These are phyloP conservation scores for Potamilus streckersoni DNA, from an alignment of 1,140 invertebrate species.

Conservation along the genomic window DNA sequence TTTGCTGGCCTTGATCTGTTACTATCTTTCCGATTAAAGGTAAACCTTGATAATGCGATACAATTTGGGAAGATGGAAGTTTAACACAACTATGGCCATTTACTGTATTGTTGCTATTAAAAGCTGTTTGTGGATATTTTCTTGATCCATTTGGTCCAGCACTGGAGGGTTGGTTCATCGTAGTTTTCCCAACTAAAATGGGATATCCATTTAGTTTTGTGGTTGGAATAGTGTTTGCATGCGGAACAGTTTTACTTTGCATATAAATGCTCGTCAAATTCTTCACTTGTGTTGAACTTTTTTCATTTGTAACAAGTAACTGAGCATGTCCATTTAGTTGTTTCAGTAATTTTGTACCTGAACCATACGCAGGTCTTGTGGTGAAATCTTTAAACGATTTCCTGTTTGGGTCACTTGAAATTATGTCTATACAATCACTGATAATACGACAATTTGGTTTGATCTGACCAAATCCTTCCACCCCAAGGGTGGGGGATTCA, in stretches of 20 bases:
- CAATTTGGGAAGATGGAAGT: conserved; percentile 1
- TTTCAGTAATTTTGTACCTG: not conserved
- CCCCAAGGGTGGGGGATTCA: conserved; percentile 7
- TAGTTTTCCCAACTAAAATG: conserved; percentile 16
- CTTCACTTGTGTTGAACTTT: not conserved
- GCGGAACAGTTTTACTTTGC: not conserved
- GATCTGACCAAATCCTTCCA: not conserved
- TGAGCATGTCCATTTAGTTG: not conserved
- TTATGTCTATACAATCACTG: not conserved
- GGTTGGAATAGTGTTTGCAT: not conserved
- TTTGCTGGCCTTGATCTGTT: not conserved
- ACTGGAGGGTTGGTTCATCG: conserved; percentile 38
- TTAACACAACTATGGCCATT: conserved; percentile 15
- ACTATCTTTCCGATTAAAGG: not conserved
- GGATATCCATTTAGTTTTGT: not conserved
- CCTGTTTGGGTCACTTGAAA: not conserved
- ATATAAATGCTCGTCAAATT: not conserved
- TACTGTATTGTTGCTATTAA: conserved; percentile 10
- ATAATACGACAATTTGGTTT: not conserved
- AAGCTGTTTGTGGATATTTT: conserved; percentile 8
- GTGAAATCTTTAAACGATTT: not conserved
- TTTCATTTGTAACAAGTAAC: not conserved
- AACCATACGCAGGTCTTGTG: not conserved
- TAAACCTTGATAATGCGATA: conserved; percentile 8
- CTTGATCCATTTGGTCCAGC: conserved; percentile 25